Percentiles rank a stretch among this genome's conserved stretches.
These are phyloP conservation scores for Pemphigus obesinymphae DNA, from an alignment of 1,140 invertebrate species.

Conservation along the genomic window DNA sequence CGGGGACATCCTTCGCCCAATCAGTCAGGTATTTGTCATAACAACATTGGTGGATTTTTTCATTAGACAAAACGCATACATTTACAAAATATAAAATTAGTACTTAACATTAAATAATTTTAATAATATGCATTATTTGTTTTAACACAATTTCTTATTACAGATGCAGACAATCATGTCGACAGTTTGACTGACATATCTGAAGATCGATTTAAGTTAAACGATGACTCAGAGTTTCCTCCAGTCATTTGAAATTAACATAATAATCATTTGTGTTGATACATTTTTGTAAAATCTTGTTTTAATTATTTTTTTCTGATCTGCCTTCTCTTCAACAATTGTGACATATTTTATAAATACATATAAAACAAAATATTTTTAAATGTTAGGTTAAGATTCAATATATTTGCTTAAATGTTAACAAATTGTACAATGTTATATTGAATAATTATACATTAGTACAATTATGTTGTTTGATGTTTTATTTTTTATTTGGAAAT, in stretches of 20 bases:
- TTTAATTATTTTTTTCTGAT: conserved; percentile 20
- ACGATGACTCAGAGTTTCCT: conserved; percentile 78
- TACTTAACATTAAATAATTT: not conserved
- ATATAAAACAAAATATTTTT: conserved; percentile 18
- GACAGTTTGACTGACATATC: conserved; percentile 54
- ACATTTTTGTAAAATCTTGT: conserved; percentile 4
- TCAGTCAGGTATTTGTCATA: conserved; percentile 32
- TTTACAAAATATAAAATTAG: not conserved
- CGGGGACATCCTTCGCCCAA: conserved; percentile 7
- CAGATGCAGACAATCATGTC: conserved; percentile 20
- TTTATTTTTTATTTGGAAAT: not conserved
- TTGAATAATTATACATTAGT: conserved; percentile 6
- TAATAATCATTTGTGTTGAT: not conserved
- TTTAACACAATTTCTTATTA: not conserved
- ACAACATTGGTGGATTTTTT: conserved; percentile 21
- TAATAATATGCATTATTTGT: not conserved
- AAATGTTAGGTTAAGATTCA: conserved; percentile 7
- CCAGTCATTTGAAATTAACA: conserved; percentile 58
- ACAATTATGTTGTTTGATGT: not conserved
- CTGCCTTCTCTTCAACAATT: conserved; percentile 3
- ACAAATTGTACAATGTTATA: conserved; percentile 22
- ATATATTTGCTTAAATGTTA: conserved; percentile 34
- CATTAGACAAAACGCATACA: not conserved
- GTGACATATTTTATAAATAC: conserved; percentile 33
- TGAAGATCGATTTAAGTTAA: conserved; percentile 64